phyloP scores from a whole-genome alignment of 2,113 vertebrate species.

The Paedocypris sp. region DNA sequence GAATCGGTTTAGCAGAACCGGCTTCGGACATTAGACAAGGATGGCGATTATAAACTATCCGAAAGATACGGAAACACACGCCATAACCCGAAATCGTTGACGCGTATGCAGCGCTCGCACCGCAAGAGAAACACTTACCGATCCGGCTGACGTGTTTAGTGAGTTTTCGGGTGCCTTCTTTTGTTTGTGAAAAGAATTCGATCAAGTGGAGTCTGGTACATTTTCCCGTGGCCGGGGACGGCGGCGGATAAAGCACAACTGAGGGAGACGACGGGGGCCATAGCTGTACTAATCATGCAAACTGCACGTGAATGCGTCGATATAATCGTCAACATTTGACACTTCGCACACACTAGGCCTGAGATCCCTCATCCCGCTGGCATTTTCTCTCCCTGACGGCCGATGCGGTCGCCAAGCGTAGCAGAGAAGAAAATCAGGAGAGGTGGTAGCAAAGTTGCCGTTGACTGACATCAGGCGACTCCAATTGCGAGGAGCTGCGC shows the following conservation, averaged over 20 bases:
- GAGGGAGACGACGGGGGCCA: not conserved
- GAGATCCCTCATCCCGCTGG: conserved; percentile 21
- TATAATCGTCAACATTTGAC: conserved; percentile 8
- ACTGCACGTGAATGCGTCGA: not conserved
- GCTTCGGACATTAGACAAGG: conserved; percentile 14
- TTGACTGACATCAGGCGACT: conserved; percentile 16
- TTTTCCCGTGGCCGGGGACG: conserved; percentile 22
- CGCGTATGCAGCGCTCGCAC: not conserved
- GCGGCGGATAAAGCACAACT: conserved; percentile 4
- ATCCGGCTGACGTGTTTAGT: conserved; percentile 14
- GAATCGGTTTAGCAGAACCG: conserved; percentile 21
- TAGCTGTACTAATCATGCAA: not conserved
- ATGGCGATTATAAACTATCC: conserved; percentile 18
- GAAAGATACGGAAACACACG: conserved; percentile 14
- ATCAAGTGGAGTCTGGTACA: conserved; percentile 30
- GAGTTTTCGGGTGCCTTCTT: conserved; percentile 33
- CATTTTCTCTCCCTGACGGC: conserved; percentile 35
- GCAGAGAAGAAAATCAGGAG: conserved; percentile 21
- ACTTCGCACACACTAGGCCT: conserved; percentile 8
- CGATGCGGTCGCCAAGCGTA: conserved; percentile 31
- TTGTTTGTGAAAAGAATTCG: conserved; percentile 36
- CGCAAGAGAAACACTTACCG: conserved; percentile 24
- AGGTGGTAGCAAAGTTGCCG: not conserved
- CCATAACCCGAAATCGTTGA: not conserved
- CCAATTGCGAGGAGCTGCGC: conserved; percentile 15